Base-by-base conservation (phyloP, 23 tunicate genomes). In the Trididemnum clinides region DNA sequence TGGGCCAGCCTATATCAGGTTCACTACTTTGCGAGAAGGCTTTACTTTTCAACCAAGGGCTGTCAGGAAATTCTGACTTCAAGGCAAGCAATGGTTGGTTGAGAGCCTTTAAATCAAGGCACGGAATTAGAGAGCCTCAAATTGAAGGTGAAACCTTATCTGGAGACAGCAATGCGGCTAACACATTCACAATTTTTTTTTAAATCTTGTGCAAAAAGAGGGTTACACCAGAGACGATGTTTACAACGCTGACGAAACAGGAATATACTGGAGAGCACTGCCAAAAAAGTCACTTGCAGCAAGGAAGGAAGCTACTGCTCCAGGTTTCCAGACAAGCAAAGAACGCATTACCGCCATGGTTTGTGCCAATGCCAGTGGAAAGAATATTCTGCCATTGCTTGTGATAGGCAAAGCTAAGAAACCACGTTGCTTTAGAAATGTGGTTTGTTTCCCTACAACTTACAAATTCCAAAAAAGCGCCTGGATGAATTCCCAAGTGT, bases 1-100 rank as follows among this genome's bases (percentile, higher is more conserved):
- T 66, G 75, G 75, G 75, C 75, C 75, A 66, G 75, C 75, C 75
- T 66, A 66, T 66, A 66, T 66, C 75, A 66, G 75, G 75, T 66
- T 37, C 75, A 66, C 75, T 31, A 66, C 75, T 66, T 66, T 66
- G 75, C 75, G n/a, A 66, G 75, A 66, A 66, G 75, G 75, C 75
- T 30, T 66, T 66, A 66, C 75, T 66, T 66, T 66, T 66, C 75
- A 32, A 66, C 75, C 75, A 66, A 66, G 75, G 31, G 75, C 75
- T 66, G 75, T 66, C 75, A 66, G 36, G 75, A 66, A 66, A 66
- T 66, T 66, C 75, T 66, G 75, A 66, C 75, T 66, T 66, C 75
- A 66, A 66, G 75, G 37, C 75, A 66, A 66, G 75, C n/a, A 66
- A 36, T 32, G 37, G 37, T 66, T 66, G 75, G 75, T 66, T 66